These are phyloP conservation scores for Drosophila persimilis DNA, from an alignment of 1,140 invertebrate species.

Conservation along the genomic window DNA sequence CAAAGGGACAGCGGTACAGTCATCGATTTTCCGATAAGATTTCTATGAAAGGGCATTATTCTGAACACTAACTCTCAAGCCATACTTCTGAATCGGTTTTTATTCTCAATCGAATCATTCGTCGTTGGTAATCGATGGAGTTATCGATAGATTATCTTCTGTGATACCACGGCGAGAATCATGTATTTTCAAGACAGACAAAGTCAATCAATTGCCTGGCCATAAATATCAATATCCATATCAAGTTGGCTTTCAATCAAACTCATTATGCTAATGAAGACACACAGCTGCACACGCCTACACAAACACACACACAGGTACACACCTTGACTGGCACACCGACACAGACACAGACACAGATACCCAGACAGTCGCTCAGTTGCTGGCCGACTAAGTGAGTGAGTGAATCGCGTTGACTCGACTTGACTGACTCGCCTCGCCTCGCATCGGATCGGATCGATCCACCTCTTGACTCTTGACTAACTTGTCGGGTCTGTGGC, in stretches of 20 bases:
- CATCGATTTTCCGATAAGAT: neutral
- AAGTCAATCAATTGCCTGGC: conserved; percentile 51
- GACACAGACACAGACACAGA: conserved; percentile 9
- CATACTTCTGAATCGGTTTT: no score
- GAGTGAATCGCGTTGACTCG: conserved; percentile 34
- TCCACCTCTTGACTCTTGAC: conserved; percentile 34
- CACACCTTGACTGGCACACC: conserved; percentile 14
- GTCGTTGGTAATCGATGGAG: no score
- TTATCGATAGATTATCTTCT: no score
- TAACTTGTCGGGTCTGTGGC: conserved; percentile 52
- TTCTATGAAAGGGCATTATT: no score
- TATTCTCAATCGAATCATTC: no score
- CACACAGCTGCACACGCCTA: conserved; percentile 68
- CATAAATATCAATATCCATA: conserved; percentile 60
- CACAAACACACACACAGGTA: conserved; percentile 30
- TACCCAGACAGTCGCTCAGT: neutral
- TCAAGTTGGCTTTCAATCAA: conserved; percentile 72
- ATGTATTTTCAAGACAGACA: neutral
- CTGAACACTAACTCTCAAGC: no score
- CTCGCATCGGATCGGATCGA: conserved; percentile 21
- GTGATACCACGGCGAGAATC: no score
- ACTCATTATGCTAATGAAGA: conserved; percentile 76
- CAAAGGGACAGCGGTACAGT: conserved; percentile 18
- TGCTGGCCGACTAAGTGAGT: conserved; percentile 40
- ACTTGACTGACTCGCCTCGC: conserved; percentile 32